Base-by-base conservation (phyloP, 1,140 invertebrate genomes). In the Cheumatopsyche charites region DNA sequence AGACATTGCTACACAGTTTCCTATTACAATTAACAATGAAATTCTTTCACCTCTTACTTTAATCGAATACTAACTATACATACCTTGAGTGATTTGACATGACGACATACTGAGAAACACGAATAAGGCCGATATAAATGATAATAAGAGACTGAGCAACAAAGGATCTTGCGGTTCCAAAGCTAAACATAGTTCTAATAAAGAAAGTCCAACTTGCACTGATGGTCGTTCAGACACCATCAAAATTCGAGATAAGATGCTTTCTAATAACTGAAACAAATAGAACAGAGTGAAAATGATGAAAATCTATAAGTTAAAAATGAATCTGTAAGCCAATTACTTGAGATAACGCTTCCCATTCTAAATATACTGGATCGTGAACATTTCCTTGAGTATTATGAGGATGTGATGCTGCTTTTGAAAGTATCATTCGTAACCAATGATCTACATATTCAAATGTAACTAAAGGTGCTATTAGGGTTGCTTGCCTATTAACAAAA, bases 101-200 rank as follows among this genome's bases (percentile, higher is more conserved):
- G 91, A 91, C 0, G 92, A 91, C 88, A 91, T 94, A 76, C 91
- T 93, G 15, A 97, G 84, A 80, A 96, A 96, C 9, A 95, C 91
- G 79, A 96, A 95, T 0, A 97, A 84, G 0, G 93, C 91, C 15
- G 94, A 96, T 69, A 97, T 92, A 79, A 94, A 94, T 0, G 95
- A 96, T 1, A 97, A 82, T 42, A 95, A 79, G 61, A 90, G 87
- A 0, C 94, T 96, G 12, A 94, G 81, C 23, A 96, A 86, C 55
- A 94, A 83, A 12, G 93, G 89, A 82, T 93, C 90, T 17, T 86
- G 85, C 0, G 92, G 93, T 63, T 92, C 86, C 77, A 91, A 89
- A 23, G 86, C 83, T 21, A 97, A 84, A 78, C 93, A 94, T 49
- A 90, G 82, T 79, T 94, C 89, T 25, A 96, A 81, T 15, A 96